Evolutionary conservation across 2,113 vertebrate genomes (phyloP), one percentile per base, ranked within the genome.

Genomic region (Amazona guildingii): DNA sequence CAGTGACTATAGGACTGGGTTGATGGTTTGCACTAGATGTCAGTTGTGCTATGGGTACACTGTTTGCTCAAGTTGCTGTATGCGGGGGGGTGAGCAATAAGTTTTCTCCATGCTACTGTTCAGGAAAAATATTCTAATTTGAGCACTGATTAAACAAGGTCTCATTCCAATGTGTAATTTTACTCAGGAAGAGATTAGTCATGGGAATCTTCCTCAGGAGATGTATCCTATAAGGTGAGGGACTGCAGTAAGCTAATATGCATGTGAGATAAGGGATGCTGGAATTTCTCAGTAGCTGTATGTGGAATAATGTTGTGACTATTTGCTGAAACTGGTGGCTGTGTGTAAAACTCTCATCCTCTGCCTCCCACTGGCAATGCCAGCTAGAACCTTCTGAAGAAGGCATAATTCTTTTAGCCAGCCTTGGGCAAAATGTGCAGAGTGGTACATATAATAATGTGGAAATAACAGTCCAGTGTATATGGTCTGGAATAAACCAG

Each of bases 401-500:
- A 41, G 17, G 19, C n/a, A 7, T 1, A 2, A 2, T 44, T 44
- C 6, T 10, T 69, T 37, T 27, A 19, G 21, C 37, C 72, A 48
- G 59, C 28, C 73, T 19, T 7, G 29, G n/a, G 28, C n/a, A 82
- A 35, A 66, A 19, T 20, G 1, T 25, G 11, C 5, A 10, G 39
- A 75, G 4, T 1, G 13, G 43, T 44, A 9, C 33, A 9, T 18
- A 1, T 25, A 4, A 10, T 9, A 8, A n/a, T 0, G 0, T 35
- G 54, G 51, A 70, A 49, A 43, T 46, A 44, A 35, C 41, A 23
- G 68, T 12, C 49, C 35, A 4, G 19, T n/a, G n/a, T 12, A 0
- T 7, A 9, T 31, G 17, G 63, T 9, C 43, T 46, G 46, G 25
- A 55, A 14, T 24, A 59, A 88, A 74, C 11, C 0, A 6, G 6